Conservation (phyloP, 2,888 invertebrate species). For the Caenorhabditis doughertyi region DNA sequence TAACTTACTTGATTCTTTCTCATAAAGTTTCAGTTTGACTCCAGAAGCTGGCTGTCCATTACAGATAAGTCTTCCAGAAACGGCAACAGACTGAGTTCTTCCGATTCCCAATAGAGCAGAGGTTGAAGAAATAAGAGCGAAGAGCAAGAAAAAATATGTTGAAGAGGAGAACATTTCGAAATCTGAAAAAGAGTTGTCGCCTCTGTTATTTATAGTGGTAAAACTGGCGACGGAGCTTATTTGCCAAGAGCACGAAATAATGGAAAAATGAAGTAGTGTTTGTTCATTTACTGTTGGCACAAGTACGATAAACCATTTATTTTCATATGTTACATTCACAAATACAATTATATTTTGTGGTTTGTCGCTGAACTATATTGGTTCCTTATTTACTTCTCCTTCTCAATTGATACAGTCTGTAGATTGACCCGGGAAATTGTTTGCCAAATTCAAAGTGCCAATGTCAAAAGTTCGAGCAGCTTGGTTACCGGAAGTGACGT, state of each 20-base stretch:
- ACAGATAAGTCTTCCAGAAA: constrained; percentile 70
- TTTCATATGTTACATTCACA: constrained; percentile 50
- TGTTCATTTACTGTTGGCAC: constrained; percentile 56
- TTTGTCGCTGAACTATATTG: constrained; percentile 53
- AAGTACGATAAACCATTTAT: constrained; percentile 63
- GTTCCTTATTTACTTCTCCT: constrained; percentile 33
- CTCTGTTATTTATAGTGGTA: constrained; percentile 46
- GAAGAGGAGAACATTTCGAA: constrained; percentile 36
- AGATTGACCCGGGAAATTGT: constrained; percentile 71
- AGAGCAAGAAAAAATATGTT: constrained; percentile 38
- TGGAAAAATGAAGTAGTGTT: constrained; percentile 25
- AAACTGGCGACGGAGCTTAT: constrained; percentile 12
- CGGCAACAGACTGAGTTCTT: constrained; percentile 71
- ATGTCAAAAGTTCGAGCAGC: constrained; percentile 69
- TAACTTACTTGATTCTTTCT: constrained; percentile 71
- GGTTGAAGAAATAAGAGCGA: constrained; percentile 43
- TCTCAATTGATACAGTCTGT: constrained; percentile 73
- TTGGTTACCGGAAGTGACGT: constrained; percentile 64
- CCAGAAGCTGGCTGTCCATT: constrained; percentile 69
- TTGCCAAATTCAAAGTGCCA: constrained; percentile 73
- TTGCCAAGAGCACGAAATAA: constrained; percentile 41
- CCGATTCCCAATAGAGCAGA: constrained; percentile 68
- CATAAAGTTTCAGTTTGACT: constrained; percentile 72
- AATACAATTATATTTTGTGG: constrained; percentile 39
- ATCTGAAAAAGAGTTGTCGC: not conserved